A percentile compares a stretch with the other conserved stretches of the same genome.
These are phyloP conservation scores for Coelinius sp. DNA, from an alignment of 2,888 invertebrate species.

Conservation along the genomic window DNA sequence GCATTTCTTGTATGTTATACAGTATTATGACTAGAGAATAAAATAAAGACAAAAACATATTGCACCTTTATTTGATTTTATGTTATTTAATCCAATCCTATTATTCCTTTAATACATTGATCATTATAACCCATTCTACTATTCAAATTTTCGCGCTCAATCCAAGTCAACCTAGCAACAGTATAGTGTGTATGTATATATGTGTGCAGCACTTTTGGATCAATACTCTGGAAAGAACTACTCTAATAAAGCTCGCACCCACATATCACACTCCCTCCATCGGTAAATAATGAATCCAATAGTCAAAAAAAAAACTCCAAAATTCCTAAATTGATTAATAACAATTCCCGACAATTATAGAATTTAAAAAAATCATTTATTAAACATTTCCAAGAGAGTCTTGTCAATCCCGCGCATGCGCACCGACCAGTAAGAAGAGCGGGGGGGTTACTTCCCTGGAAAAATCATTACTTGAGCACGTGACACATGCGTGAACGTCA, in stretches of 20 bases:
- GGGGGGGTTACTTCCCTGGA: not conserved
- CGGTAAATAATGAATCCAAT: too few relatives aligned
- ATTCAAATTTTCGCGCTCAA: not conserved
- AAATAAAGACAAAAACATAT: conserved; percentile 64
- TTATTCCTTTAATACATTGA: not conserved
- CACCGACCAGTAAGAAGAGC: not conserved
- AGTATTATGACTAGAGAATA: conserved; percentile 83
- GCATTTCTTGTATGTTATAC: conserved; percentile 93
- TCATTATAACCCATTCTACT: not conserved
- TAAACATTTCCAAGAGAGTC: too few relatives aligned
- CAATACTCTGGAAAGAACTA: too few relatives aligned
- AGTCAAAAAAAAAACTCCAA: too few relatives aligned
- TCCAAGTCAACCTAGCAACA: too few relatives aligned
- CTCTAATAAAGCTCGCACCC: too few relatives aligned
- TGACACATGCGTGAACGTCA: not conserved
- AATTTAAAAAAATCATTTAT: too few relatives aligned
- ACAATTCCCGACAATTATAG: too few relatives aligned
- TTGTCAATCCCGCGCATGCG: not conserved
- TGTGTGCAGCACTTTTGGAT: too few relatives aligned
- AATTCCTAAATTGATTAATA: too few relatives aligned
- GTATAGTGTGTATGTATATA: too few relatives aligned
- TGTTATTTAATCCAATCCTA: not conserved
- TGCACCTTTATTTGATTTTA: conserved; percentile 54
- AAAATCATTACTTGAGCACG: conserved; percentile 48
- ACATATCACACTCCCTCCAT: too few relatives aligned